These are phyloP conservation scores for Parnassius apollo DNA, from an alignment of 2,888 invertebrate genomes.

Conservation along the genomic window DNA sequence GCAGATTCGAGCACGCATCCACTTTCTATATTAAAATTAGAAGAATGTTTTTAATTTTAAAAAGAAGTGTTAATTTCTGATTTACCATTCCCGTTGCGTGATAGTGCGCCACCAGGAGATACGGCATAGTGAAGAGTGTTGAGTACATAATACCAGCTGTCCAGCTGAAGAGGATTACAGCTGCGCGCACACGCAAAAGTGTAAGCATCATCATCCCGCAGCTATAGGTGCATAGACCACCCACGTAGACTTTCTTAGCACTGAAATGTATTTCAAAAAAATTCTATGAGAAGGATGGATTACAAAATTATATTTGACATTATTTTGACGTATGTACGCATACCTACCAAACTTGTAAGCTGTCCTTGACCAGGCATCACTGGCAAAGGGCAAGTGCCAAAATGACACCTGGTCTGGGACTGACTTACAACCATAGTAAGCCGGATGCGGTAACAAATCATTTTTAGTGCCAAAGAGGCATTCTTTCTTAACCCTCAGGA, in stretches of 20 bases:
- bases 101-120: constrained; percentile 95
- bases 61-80: not conserved
- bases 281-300: no score
- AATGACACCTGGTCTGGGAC: no score
- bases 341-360: no score
- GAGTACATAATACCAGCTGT: constrained; percentile 98
- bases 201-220: constrained; percentile 94
- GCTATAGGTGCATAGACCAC: constrained; percentile 93
- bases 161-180: constrained; percentile 94
- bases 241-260: constrained; percentile 92
- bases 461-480: no score
- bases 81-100: constrained; percentile 91
- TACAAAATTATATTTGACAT: no score
- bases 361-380: no score
- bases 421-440: no score
- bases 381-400: no score
- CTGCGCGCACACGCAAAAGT: constrained; percentile 86
- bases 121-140: constrained; percentile 98
- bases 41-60: not conserved
- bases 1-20: not conserved
- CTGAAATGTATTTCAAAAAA: constrained; percentile 73
- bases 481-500: no score
- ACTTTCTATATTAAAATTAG: no score
- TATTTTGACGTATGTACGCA: no score
- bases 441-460: no score